phyloP scores from a whole-genome alignment of 2,113 vertebrate species.

The Burhinus bistriatus region DNA sequence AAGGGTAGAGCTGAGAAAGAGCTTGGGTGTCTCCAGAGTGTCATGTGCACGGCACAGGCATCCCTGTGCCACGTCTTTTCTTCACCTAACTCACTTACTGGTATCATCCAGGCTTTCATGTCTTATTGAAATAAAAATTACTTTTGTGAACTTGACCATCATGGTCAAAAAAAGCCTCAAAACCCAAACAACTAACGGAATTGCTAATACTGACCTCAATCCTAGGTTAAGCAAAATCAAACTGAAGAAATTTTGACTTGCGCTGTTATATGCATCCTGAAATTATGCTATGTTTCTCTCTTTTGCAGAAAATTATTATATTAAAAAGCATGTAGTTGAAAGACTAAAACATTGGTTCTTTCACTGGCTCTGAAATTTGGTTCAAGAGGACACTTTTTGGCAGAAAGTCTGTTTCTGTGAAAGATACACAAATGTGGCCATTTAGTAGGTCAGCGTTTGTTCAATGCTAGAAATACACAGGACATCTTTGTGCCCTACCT shows the following conservation, averaged over 20 bases:
- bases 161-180: background rate
- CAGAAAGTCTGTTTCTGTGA: background rate
- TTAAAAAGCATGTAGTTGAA: background rate
- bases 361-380: background rate
- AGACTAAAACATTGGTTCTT: background rate
- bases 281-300: background rate
- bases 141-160: background rate
- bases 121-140: background rate
- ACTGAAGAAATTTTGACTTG: background rate
- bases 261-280: background rate
- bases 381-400: background rate
- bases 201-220: background rate
- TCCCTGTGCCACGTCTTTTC: background rate
- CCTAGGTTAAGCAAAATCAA: background rate
- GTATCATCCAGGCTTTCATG: background rate
- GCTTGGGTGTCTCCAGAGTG: background rate
- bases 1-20: background rate
- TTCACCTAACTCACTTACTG: background rate
- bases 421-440: background rate
- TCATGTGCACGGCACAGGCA: background rate
- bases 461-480: background rate
- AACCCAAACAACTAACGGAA: background rate
- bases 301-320: background rate
- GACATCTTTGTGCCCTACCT: background rate
- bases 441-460: background rate